Percentiles rank a stretch among this genome's conserved stretches.
These are phyloP conservation scores for Pogonus chalceus DNA, from an alignment of 1,140 invertebrate genomes.

Conservation along the genomic window DNA sequence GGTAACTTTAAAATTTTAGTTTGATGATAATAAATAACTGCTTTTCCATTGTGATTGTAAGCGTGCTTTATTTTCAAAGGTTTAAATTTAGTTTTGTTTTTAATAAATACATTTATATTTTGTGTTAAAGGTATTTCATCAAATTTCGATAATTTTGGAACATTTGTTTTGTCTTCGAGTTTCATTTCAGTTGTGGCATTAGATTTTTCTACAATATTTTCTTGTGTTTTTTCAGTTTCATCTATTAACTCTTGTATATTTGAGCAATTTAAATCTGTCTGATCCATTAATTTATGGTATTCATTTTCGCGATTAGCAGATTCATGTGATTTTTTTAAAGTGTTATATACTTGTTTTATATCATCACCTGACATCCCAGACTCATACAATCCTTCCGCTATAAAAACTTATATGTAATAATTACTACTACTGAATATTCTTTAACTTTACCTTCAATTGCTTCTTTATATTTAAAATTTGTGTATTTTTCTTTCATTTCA, in stretches of 20 bases:
- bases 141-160: background rate
- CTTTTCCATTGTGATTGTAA: background rate
- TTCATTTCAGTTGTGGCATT: background rate
- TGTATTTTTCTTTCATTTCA: too few species aligned
- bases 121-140: background rate
- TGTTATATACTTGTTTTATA: background rate
- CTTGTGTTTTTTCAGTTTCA: background rate
- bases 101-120: background rate
- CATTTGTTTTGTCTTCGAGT: background rate
- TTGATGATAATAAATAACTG: background rate
- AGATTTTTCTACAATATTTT: background rate
- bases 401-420: background rate
- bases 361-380: background rate
- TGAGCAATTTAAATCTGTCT: background rate
- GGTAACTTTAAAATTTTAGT: background rate
- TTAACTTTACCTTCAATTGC: too few species aligned
- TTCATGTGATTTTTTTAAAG: background rate
- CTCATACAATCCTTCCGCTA: background rate
- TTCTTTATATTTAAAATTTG: background rate
- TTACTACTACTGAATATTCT: too few species aligned
- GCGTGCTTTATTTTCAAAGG: background rate
- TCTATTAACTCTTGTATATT: background rate
- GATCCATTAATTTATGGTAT: background rate
- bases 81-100: background rate
- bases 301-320: background rate